Evolutionary conservation across 2,797 vertebrate species (phyloP).

Genomic region (Apodemus agrarius): DNA sequence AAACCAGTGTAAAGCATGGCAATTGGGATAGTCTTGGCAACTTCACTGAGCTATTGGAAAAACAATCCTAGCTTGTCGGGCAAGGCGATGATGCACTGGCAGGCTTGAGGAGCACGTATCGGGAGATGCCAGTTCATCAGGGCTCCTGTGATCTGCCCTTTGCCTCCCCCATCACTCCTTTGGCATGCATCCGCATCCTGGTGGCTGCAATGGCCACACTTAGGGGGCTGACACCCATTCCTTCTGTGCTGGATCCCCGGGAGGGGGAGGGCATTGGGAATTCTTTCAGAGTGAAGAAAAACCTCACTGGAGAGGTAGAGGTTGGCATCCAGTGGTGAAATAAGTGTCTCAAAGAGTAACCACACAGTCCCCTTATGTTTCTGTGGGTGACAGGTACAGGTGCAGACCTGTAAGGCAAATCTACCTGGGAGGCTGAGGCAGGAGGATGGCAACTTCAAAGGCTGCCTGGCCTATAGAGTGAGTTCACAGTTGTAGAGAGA

Average conservation of each 20-base stretch:
- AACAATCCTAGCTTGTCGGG: conserved; percentile 3
- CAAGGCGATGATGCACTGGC: conserved; percentile 31
- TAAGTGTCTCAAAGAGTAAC: conserved; percentile 24
- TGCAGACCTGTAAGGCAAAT: background rate
- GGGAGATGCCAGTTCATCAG: background rate
- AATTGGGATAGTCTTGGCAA: background rate
- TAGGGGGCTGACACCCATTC: background rate
- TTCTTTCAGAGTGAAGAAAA: conserved; percentile 38
- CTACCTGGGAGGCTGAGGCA: background rate
- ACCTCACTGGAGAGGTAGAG: background rate
- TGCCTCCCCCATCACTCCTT: background rate
- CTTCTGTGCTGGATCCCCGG: background rate
- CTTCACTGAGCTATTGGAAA: conserved; percentile 52
- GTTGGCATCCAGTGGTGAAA: background rate
- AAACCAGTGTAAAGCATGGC: background rate
- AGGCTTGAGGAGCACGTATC: background rate
- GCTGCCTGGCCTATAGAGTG: background rate
- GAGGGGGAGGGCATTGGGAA: background rate
- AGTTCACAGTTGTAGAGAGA: background rate
- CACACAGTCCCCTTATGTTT: background rate
- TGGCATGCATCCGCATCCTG: background rate
- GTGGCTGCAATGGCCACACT: background rate
- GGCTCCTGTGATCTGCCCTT: conserved; percentile 5
- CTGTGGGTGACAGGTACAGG: background rate
- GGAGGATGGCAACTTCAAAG: background rate